Evolutionary conservation across 2,113 vertebrate genomes (phyloP), one percentile per base, ranked within the genome.

Genomic region (Vulpes vulpes): DNA sequence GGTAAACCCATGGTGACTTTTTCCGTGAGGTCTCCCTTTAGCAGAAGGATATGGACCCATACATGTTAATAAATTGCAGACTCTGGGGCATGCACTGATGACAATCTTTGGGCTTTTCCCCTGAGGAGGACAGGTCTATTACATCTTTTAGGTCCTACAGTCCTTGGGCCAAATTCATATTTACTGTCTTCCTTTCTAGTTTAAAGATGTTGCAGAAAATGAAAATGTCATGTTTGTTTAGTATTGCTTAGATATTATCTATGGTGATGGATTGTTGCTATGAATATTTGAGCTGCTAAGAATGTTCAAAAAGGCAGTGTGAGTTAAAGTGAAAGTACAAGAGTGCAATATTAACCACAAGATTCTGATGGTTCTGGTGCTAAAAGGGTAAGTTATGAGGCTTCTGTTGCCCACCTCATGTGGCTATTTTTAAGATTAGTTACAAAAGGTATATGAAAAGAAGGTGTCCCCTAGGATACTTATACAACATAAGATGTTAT

Each of bases 191-290:
- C 25, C 43, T 78, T 81, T 95, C 81, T 94, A 35, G 38, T 92
- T 95, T 97, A 90, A 96, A 96, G 64, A 90, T 91, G 25, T 91
- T 60, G 78, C 19, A 81, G 14, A 91, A 82, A 95, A 91, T 65
- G 55, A 93, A 95, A 95, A 89, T 49, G 23, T 51, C 67, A 62
- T 69, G 65, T 92, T 97, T 88, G 67, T 95, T 81, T 57, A 95
- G 20, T 85, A 43, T 27, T 85, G 38, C 49, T 89, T 81, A 97
- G 88, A 67, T 89, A 82, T 89, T 93, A 94, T 74, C 35, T 91
- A 67, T 91, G 57, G 60, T 89, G 55, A 85, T 59, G 55, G 67
- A 89, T 89, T 81, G 19, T 95, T 95, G 71, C 91, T 86, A 91
- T 84, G 73, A 96, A 57, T 95, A 82, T 79, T 80, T 84, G 17